Evolutionary conservation across 2,113 vertebrate genomes (phyloP), one percentile per base, ranked within the genome.

Genomic region (Silurus glanis): DNA sequence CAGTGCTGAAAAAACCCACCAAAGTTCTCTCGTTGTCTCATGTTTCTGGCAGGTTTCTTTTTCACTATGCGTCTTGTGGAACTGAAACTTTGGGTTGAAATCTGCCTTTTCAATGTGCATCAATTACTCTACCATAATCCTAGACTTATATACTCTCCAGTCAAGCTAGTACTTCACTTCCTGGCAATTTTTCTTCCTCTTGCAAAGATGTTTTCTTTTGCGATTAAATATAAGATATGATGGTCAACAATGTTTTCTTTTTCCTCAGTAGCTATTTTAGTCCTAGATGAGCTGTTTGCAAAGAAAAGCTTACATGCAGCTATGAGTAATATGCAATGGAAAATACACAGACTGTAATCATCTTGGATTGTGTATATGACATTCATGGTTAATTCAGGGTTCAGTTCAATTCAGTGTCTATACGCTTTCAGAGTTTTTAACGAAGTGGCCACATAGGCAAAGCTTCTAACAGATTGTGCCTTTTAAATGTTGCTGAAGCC

Each of bases 401-500:
- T 61, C 56, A 12, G 56, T 13, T 45, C 37, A 37, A 37, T 37
- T 37, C 37, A 37, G 16, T 9, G 55, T 21, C 25, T 9, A 6
- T 37, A 37, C 6, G 25, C 55, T 12, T 59, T 59, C 28, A 80
- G 56, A 80, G 76, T 12, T 37, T 7, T 19, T 37, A 79, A 79
- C 1, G 55, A 37, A 4, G 10, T 4, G 14, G 53, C n/a, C 23
- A 28, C 17, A 3, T 5, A 58, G 56, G 78, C 28, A 80, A 80
- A 61, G 37, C 56, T 6, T 80, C 25, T 61, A 56, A 61, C 56
- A 61, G 56, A 61, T 59, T 80, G 78, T 80, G 66, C 82, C 51
- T 56, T 84, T 83, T 17, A 66, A 37, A 66, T 51, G 49, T 67
- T 67, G 61, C 84, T 6, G 53, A 47, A 86, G 74, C 71, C 69